Conservation (phyloP, 2,113 vertebrate species). For the Dipodomys spectabilis region DNA sequence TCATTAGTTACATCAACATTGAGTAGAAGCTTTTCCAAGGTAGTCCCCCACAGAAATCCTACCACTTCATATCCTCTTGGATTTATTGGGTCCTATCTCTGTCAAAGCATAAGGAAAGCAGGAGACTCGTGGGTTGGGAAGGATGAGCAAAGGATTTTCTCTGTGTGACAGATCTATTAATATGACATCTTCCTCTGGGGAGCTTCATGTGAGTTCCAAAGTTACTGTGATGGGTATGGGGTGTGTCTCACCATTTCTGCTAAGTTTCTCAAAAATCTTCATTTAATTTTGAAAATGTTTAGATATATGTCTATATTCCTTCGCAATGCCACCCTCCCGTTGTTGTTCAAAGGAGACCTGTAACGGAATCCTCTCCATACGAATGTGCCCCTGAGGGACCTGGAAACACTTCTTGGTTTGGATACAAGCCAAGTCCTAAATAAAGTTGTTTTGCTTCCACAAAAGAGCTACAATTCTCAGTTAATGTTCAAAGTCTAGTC, state of each 20-base stretch:
- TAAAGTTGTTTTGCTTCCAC: neutral
- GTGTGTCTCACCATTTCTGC: too few species aligned
- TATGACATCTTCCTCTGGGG: rapidly evolving
- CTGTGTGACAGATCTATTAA: neutral
- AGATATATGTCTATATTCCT: neutral
- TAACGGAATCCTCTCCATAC: neutral
- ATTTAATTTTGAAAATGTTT: conserved; percentile 9
- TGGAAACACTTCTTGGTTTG: neutral
- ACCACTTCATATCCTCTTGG: neutral
- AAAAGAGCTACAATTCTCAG: neutral
- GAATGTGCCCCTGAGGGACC: neutral
- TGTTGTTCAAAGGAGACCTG: neutral
- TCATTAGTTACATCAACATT: neutral
- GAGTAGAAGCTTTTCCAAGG: neutral
- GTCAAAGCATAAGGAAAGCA: neutral
- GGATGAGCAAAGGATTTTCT: neutral
- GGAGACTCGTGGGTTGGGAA: neutral
- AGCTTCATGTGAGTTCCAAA: neutral
- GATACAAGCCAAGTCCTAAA: neutral
- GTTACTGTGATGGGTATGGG: neutral
- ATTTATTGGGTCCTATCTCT: neutral
- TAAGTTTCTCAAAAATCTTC: neutral
- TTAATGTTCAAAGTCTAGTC: neutral
- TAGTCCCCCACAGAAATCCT: neutral
- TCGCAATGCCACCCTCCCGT: neutral